Conservation (phyloP, 2,113 vertebrate species). For the Pycnonotus jocosus region DNA sequence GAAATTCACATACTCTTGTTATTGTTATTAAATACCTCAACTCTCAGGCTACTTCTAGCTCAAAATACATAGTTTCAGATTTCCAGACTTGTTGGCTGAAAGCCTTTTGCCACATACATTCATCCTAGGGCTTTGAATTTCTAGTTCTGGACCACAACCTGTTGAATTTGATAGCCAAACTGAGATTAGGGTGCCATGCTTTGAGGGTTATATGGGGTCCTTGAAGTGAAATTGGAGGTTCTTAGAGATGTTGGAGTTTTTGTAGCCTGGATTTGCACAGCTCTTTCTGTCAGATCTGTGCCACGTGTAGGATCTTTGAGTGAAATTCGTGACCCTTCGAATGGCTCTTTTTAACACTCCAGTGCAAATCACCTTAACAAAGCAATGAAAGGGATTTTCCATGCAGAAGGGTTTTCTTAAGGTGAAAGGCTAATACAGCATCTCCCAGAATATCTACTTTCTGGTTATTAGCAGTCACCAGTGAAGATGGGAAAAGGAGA, state of each 20-base stretch:
- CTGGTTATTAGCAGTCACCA: neutral
- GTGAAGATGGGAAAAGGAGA: neutral
- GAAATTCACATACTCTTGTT: neutral
- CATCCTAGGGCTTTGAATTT: neutral
- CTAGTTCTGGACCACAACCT: neutral
- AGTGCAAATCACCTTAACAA: neutral
- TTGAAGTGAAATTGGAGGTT: neutral
- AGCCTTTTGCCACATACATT: neutral
- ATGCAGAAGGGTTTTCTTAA: neutral
- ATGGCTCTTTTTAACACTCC: neutral
- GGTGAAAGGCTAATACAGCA: neutral
- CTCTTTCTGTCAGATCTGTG: neutral
- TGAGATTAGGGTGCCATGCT: neutral
- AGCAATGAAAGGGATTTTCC: neutral
- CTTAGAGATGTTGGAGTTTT: neutral
- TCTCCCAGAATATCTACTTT: neutral
- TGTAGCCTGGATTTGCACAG: neutral
- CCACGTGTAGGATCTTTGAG: neutral
- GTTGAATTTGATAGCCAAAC: neutral
- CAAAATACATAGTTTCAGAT: conserved; percentile 6
- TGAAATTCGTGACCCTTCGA: neutral
- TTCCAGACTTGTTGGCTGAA: neutral
- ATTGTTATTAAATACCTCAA: neutral
- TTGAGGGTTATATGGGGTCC: neutral
- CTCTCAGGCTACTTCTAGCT: neutral